phyloP scores from a whole-genome alignment of 2,888 invertebrate species.

The Habrosyne pyritoides region DNA sequence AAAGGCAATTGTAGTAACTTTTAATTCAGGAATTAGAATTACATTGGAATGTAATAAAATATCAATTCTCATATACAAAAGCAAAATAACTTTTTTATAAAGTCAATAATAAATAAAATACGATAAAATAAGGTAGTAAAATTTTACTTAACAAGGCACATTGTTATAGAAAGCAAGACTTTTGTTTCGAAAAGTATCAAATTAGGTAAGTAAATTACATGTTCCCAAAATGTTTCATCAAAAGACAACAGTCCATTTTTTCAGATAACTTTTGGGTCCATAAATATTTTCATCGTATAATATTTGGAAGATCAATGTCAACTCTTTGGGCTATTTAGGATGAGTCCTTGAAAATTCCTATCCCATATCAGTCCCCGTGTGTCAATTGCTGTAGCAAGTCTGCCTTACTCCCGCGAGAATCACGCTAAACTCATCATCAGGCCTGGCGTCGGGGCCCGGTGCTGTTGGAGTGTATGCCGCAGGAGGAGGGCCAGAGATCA shows the following conservation, averaged over 20 bases:
- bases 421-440: constrained; percentile 94
- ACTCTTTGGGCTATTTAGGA: constrained; percentile 63
- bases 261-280: neutral
- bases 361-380: constrained; percentile 44
- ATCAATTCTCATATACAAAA: neutral
- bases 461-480: constrained; percentile 69
- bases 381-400: constrained; percentile 92
- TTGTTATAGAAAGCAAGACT: neutral
- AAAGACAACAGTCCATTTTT: neutral
- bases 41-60: constrained; percentile 2
- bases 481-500: constrained; percentile 81
- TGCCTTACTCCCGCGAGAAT: constrained; percentile 94
- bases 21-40: neutral
- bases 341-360: constrained; percentile 48
- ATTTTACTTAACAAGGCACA: neutral
- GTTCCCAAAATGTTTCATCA: neutral
- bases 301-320: constrained; percentile 41
- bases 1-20: constrained; percentile 3
- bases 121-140: neutral
- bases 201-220: neutral
- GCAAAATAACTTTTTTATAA: neutral
- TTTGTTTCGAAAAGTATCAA: neutral
- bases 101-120: neutral
- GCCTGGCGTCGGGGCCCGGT: constrained; percentile 82
- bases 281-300: constrained; percentile 27